These are phyloP conservation scores for Drosophila asahinai DNA, from an alignment of 1,140 invertebrate species.

Conservation along the genomic window DNA sequence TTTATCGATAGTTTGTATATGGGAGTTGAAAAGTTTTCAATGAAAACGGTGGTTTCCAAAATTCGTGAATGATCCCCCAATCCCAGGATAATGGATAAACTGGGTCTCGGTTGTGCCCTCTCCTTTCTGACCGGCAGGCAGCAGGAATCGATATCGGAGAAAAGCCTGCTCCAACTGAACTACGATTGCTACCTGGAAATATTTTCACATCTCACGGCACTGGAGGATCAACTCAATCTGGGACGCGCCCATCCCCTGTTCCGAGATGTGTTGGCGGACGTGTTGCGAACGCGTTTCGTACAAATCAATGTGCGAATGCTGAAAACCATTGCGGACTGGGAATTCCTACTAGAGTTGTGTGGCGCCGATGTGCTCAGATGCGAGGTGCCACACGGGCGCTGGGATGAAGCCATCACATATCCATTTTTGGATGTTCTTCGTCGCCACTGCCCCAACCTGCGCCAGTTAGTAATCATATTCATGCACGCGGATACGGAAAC, in stretches of 20 bases:
- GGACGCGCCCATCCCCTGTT: constrained; percentile 53
- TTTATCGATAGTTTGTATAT: constrained; percentile 30
- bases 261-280: constrained; percentile 24
- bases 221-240: constrained; percentile 65
- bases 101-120: constrained; percentile 55
- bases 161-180: constrained; percentile 59
- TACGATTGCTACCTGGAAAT: constrained; percentile 64
- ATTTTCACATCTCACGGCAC: constrained; percentile 48
- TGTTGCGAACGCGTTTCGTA: constrained; percentile 22
- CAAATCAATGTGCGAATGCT: constrained; percentile 61
- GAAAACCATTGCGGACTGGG: constrained; percentile 49
- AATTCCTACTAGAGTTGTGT: constrained; percentile 49
- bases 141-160: constrained; percentile 11
- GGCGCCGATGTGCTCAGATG: constrained; percentile 54
- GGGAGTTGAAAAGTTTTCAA: not conserved
- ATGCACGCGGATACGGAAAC: constrained; percentile 39
- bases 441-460: constrained; percentile 44
- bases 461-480: constrained; percentile 54
- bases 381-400: constrained; percentile 58
- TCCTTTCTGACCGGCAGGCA: constrained; percentile 49
- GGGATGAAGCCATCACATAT: constrained; percentile 51
- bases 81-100: constrained; percentile 50
- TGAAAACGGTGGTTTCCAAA: not conserved
- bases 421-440: constrained; percentile 51
- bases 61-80: not conserved